A percentile compares a stretch with the other conserved stretches of the same genome.
These are phyloP conservation scores for Noctua pronuba DNA, from an alignment of 2,888 invertebrate genomes.

Conservation along the genomic window DNA sequence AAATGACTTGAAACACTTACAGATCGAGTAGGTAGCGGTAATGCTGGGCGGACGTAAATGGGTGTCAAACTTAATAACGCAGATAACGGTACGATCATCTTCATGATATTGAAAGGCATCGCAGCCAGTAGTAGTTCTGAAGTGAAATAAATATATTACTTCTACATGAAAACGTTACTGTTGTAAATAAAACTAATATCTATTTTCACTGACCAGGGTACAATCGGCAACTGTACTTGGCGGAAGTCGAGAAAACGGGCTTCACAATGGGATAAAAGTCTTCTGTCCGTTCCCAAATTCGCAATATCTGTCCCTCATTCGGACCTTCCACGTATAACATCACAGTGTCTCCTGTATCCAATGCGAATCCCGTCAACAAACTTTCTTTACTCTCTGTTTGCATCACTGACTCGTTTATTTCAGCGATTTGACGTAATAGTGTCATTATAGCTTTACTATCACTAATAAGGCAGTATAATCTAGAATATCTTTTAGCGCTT, in stretches of 20 bases:
- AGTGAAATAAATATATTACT: background rate
- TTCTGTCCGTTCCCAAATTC: constrained; percentile 80
- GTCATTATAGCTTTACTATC: constrained; percentile 69
- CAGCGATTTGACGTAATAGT: constrained; percentile 73
- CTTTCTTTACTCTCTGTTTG: constrained; percentile 62
- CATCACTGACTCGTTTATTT: constrained; percentile 75
- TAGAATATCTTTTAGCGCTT: constrained; percentile 72
- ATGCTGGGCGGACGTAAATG: constrained; percentile 81
- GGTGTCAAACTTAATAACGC: constrained; percentile 81
- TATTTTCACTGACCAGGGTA: constrained; percentile 77
- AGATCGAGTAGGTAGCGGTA: constrained; percentile 80
- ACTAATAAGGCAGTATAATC: constrained; percentile 77
- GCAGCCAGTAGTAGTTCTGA: constrained; percentile 75
- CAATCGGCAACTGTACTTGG: constrained; percentile 76
- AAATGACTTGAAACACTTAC: constrained; percentile 72
- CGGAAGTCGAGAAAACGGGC: constrained; percentile 79
- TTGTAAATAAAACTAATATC: background rate
- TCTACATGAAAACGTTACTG: background rate
- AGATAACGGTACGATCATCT: constrained; percentile 82
- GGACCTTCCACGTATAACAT: constrained; percentile 83
- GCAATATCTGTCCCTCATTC: constrained; percentile 79
- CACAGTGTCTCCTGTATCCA: constrained; percentile 80
- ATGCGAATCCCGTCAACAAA: constrained; percentile 81
- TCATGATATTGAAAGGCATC: constrained; percentile 79
- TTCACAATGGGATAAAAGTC: constrained; percentile 77